Evolutionary conservation across 2,113 vertebrate genomes (phyloP), one percentile per base, ranked within the genome.

Genomic region (Romanogobio albipinnatus): DNA sequence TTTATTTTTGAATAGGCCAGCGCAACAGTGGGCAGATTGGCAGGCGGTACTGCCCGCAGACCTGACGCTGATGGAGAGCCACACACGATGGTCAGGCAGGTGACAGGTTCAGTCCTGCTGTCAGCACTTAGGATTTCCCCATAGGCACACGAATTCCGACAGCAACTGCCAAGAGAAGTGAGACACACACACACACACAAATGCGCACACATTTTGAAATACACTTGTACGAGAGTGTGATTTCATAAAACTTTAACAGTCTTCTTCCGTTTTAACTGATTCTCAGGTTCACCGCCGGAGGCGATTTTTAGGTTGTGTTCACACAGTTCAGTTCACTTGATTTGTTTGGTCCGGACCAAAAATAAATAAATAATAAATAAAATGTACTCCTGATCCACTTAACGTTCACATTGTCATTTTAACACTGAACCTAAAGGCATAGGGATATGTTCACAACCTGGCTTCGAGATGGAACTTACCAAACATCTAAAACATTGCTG

Each of bases 91-190:
- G 75, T 71, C 83, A 90, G 90, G 89, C 78, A 90, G 89, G 90
- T 93, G 94, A 93, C 93, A 92, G 88, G 90, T 92, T 88, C 89
- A 76, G 90, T 91, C 83, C 70, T 78, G 79, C 87, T 91, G 92
- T 93, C 91, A 89, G 89, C 86, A 90, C 77, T 84, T 87, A 89
- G 88, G 84, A 85, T 71, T 45, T 76, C 91, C 93, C 93, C 90
- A 89, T 56, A 92, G 92, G 92, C 85, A 87, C 13, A 2, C 86
- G 88, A 81, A 84, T 82, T 87, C 89, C 89, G 91, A 91, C 93
- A 93, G 90, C 90, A 90, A 86, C 90, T 91, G 90, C 90, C 88
- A 87, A 53, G 56, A 13, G 33, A 76, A 45, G 56, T 22, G 19
- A 76, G 78, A 86, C 81, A 29, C 85, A 86, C 61, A 73, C 59